These are phyloP conservation scores for Plestiodon gilberti DNA, from an alignment of 2,113 vertebrate genomes.

Conservation along the genomic window DNA sequence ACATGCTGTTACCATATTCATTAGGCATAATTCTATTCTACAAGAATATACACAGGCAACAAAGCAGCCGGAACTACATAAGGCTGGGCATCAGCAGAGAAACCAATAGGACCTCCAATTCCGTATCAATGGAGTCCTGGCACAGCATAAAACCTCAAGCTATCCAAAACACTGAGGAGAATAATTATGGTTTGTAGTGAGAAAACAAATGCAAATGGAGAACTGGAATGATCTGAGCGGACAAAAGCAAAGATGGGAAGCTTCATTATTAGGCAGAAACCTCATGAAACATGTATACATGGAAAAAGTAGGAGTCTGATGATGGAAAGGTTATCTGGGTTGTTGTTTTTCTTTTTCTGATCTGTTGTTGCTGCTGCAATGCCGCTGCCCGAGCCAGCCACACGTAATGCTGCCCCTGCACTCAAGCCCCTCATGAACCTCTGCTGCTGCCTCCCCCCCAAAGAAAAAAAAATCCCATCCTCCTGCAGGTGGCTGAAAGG, in stretches of 20 bases:
- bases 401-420: no score
- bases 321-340: no score
- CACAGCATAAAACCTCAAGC: not conserved
- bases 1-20: not conserved
- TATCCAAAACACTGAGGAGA: not conserved
- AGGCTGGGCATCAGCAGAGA: not conserved
- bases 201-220: not conserved
- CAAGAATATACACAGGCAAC: slow-evolving; percentile 11
- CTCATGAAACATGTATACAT: no score
- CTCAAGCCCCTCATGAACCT: no score
- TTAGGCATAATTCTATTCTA: slow-evolving; percentile 38
- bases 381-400: no score
- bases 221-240: not conserved
- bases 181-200: not conserved
- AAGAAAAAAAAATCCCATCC: no score
- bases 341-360: no score
- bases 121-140: slow-evolving; percentile 1
- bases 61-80: not conserved
- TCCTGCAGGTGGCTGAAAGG: no score
- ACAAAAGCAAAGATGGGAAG: not conserved
- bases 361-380: no score
- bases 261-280: not conserved
- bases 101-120: not conserved
- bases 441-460: no score
- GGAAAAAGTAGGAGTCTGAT: no score